Base-by-base conservation (phyloP, 1,140 invertebrate genomes). In the Eubasilissa regina region DNA sequence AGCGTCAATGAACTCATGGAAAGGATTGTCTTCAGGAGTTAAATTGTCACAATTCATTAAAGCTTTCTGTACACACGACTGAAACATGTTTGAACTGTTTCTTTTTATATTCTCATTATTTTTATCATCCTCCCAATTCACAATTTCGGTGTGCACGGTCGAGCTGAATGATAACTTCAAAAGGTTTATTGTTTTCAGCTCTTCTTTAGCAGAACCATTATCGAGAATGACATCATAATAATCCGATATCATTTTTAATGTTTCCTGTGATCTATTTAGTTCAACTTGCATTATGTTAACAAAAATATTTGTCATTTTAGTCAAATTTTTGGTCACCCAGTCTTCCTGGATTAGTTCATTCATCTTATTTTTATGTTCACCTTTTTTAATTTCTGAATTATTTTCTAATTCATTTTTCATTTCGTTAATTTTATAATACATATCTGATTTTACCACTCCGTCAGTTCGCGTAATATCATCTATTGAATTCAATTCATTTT, bases 241-340 rank as follows among this genome's bases (percentile, higher is more conserved):
- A 21, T 44, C 35, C 9, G 25, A 72, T 43, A 78, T 25, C 19
- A 78, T 35, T 44, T 58, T 44, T 45, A 78, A 48, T 19, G 66
- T 78, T 58, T 78, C 58, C 43, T 53, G 48, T n/a, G 64, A 10
- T 45, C 76, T 70, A 56, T 70, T 78, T 56, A 78, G 25, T 25
- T 78, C 76, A 10, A 68, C 21, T 60, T 78, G 62, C 51, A 78
- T 70, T 12, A 70, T 43, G 12, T 44, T 70, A 17, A 70, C 51
- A 58, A 70, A 68, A 21, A 12, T 43, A 21, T 78, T 70, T 43
- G 55, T 64, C 25, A 72, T 43, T 12, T 3, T 56, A 10, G 35
- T 45, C 19, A 78, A 45, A 55, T 70, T 44, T 21, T 47, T 0
- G n/a, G 51, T 64, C 13, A 72, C 21, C 76, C 76, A 78, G 9